Base-by-base conservation (phyloP, 2,888 invertebrate genomes). In the Phalera bucephala region DNA sequence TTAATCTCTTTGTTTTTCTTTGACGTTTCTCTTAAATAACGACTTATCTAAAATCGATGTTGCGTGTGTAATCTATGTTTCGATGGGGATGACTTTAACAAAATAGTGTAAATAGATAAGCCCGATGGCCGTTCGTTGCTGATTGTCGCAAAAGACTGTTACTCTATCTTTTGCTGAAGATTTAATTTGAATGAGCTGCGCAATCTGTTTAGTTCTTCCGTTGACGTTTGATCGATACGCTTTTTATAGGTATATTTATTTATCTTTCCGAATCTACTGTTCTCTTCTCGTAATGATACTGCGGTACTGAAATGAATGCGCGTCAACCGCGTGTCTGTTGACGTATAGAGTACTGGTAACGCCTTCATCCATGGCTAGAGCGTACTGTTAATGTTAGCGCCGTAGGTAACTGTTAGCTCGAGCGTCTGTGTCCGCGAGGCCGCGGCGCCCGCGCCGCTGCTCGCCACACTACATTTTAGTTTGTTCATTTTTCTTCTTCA, bases 71-170 rank as follows among this genome's bases (percentile, higher is more conserved):
- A n/a, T 89, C 83, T 88, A 84, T 90, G 87, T 89, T 86, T 88
- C 88, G 80, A 87, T 88, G 88, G 88, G 89, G 89, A 80, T 88
- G 87, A 84, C 66, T 80, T 67, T 78, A 67, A 80, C 66, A 74
- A 67, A 53, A 85, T 89, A 88, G 87, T 89, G 88, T 88, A 87
- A 76, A 89, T 88, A 90, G 88, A 83, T 67, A 74, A 75, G 89
- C 87, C 88, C 88, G 84, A 86, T 88, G 89, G 88, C 89, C 89
- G 89, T 85, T 87, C 89, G 88, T 87, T 88, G 89, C 88, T 88
- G 80, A 83, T 67, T 90, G 89, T 90, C 86, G 89, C 90, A 83
- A 85, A 88, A 86, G 83, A 87, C 87, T 88, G 76, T 85, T 74
- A 59, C 72, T 86, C 88, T 88, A 87, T 84, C 86, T 85, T 88